Conservation (phyloP, 2,797 vertebrate genomes). For the Xiphorhynchus erythropygius region DNA sequence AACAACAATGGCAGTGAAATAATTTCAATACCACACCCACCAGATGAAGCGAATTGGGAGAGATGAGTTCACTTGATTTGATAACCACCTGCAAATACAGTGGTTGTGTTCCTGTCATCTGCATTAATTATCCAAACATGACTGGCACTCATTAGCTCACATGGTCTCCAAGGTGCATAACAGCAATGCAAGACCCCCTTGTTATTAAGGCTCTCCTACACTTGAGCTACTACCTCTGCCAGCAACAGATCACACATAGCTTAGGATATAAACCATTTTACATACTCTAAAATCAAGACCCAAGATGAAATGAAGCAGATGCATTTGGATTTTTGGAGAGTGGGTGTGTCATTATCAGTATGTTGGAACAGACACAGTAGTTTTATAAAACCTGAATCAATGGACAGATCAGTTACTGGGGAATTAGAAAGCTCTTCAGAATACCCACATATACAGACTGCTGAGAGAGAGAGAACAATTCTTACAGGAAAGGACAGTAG, state of each 20-base stretch:
- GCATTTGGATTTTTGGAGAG: not conserved
- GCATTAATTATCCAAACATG: not conserved
- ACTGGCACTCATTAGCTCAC: not conserved
- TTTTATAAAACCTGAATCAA: not conserved
- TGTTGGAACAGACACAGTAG: not conserved
- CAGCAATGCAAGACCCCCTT: not conserved
- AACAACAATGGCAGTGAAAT: not conserved
- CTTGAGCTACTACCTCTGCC: not conserved
- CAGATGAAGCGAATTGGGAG: not conserved
- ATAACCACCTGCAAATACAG: not conserved
- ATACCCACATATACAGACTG: fast-evolving
- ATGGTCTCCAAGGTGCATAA: not conserved
- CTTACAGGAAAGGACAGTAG: not conserved
- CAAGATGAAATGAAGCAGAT: not conserved
- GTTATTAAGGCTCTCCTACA: not conserved
- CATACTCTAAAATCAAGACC: not conserved
- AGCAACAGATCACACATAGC: not conserved
- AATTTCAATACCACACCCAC: not conserved
- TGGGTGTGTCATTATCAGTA: fast-evolving
- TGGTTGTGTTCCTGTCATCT: not conserved
- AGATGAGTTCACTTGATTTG: not conserved
- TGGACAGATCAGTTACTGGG: no score
- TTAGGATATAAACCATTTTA: not conserved
- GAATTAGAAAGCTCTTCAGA: not conserved
- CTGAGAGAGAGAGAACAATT: not conserved